phyloP scores from a whole-genome alignment of 2,113 vertebrate genomes.

The Mustela nigripes region DNA sequence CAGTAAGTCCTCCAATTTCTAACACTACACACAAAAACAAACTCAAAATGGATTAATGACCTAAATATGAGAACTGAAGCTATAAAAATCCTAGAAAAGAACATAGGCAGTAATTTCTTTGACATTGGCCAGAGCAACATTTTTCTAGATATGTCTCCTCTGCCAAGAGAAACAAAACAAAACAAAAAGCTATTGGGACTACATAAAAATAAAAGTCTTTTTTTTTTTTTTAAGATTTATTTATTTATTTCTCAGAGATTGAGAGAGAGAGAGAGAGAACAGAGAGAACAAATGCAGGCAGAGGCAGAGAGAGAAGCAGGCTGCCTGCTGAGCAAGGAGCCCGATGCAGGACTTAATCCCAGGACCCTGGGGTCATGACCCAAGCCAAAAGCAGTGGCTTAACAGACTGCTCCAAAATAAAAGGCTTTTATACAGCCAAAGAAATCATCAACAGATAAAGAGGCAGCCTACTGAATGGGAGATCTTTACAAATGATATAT shows the following conservation, averaged over 20 bases:
- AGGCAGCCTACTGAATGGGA: neutral
- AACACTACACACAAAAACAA: neutral
- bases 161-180: neutral
- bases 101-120: neutral
- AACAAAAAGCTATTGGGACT: neutral
- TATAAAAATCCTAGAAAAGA: neutral
- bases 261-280: too few species aligned
- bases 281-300: too few species aligned
- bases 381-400: too few species aligned
- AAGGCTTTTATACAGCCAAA: neutral
- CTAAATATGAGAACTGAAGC: neutral
- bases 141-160: neutral
- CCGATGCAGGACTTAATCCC: too few species aligned
- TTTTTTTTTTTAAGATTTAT: too few species aligned
- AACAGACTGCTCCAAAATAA: neutral
- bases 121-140: neutral
- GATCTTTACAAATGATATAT: neutral
- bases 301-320: too few species aligned
- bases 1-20: neutral
- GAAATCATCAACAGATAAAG: neutral
- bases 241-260: too few species aligned
- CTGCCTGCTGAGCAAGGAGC: too few species aligned
- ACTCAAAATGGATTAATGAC: neutral
- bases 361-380: too few species aligned
- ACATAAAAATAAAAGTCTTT: neutral